Conservation (phyloP, 2,113 vertebrate species). For the Psettodes erumei region DNA sequence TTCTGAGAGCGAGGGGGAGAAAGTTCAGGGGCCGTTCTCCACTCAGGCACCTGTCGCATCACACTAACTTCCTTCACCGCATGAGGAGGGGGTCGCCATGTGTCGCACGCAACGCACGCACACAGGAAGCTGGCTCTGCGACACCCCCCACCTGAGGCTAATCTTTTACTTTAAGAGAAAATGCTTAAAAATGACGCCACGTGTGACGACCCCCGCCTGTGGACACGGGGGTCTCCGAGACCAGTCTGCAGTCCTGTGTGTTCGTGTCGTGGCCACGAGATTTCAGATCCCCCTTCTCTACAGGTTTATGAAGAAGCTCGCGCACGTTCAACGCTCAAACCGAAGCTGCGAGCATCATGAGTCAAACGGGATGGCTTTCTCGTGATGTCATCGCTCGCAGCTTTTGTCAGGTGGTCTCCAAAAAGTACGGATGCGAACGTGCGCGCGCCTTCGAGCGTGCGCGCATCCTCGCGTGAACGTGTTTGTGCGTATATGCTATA, state of each 20-base stretch:
- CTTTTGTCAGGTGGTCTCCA: slow-evolving; percentile 3
- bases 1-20: too few relatives aligned
- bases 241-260: background rate
- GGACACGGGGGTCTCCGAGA: background rate
- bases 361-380: slow-evolving; percentile 37
- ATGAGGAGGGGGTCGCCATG: background rate
- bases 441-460: background rate
- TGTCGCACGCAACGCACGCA: background rate
- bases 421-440: background rate
- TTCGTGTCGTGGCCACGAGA: too few relatives aligned
- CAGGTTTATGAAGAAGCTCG: background rate
- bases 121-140: background rate
- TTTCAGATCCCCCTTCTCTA: too few relatives aligned
- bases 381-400: slow-evolving; percentile 8
- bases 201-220: too few relatives aligned
- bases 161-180: background rate
- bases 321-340: background rate
- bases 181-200: background rate
- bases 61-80: background rate
- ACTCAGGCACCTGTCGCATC: background rate
- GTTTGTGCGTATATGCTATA: background rate
- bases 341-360: slow-evolving; percentile 31
- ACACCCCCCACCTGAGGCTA: background rate
- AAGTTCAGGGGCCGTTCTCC: too few relatives aligned
- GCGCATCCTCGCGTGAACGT: background rate